Evolutionary conservation across 2,888 invertebrate species (phyloP).

Genomic region (Dasypolia templi): DNA sequence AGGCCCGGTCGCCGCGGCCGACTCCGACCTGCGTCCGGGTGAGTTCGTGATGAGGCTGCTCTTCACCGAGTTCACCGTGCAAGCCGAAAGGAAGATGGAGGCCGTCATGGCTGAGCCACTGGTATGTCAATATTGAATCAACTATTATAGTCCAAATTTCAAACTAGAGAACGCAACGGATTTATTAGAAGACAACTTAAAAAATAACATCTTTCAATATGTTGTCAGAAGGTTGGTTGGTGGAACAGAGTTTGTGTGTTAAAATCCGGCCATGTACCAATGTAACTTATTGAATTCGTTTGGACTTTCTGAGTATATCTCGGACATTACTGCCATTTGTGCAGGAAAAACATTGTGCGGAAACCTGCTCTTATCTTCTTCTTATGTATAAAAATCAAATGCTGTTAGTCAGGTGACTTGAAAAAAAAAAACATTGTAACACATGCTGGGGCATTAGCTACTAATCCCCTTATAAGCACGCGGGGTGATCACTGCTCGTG

Average conservation of each 20-base stretch:
- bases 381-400: no score
- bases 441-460: no score
- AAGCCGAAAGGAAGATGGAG: constrained; percentile 99
- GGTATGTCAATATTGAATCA: constrained; percentile 82
- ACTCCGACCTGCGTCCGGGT: constrained; percentile 95
- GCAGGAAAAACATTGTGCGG: background rate
- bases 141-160: background rate
- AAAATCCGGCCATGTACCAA: background rate
- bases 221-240: background rate
- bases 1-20: constrained; percentile 91
- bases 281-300: background rate
- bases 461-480: background rate
- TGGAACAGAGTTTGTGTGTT: background rate
- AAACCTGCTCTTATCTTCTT: background rate
- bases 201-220: background rate
- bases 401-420: no score
- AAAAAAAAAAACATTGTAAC: no score
- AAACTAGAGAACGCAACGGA: background rate
- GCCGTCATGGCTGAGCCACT: constrained; percentile 97
- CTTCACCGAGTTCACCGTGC: constrained; percentile 98
- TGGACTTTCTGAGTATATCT: background rate
- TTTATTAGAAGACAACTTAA: background rate
- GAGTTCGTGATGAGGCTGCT: constrained; percentile 99
- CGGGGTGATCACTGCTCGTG: background rate
- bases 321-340: no score